These are phyloP conservation scores for Cirrhinus mrigala DNA, from an alignment of 2,797 vertebrate species.

Conservation along the genomic window DNA sequence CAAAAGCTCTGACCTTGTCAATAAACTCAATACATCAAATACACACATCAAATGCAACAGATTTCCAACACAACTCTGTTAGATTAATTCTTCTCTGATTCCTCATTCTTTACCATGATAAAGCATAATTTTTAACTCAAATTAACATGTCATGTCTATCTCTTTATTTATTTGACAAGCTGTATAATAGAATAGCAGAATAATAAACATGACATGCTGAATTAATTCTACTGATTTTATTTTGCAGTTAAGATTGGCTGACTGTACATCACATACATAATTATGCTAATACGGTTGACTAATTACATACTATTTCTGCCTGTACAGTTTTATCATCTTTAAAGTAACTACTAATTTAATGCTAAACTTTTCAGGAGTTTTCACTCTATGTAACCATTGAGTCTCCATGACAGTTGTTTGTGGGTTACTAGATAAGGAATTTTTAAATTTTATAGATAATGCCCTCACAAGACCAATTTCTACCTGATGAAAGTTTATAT, in stretches of 20 bases:
- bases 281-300: not conserved
- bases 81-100: not conserved
- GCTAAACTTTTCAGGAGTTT: not conserved
- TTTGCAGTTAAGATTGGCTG: not conserved
- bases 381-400: not conserved
- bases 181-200: not conserved
- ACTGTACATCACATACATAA: not conserved
- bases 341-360: not conserved
- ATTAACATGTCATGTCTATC: not conserved
- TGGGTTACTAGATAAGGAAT: not conserved
- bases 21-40: not conserved
- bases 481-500: not conserved
- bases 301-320: not conserved
- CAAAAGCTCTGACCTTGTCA: not conserved
- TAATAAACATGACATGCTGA: not conserved
- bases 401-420: not conserved
- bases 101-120: not conserved
- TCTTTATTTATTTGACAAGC: not conserved
- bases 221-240: not conserved
- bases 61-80: not conserved
- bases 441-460: not conserved
- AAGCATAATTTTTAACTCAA: not conserved
- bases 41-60: not conserved
- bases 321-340: not conserved
- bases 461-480: not conserved